Evolutionary conservation across 64 coral and sea anemone species (phyloP).

Genomic region (Porites australiensis): DNA sequence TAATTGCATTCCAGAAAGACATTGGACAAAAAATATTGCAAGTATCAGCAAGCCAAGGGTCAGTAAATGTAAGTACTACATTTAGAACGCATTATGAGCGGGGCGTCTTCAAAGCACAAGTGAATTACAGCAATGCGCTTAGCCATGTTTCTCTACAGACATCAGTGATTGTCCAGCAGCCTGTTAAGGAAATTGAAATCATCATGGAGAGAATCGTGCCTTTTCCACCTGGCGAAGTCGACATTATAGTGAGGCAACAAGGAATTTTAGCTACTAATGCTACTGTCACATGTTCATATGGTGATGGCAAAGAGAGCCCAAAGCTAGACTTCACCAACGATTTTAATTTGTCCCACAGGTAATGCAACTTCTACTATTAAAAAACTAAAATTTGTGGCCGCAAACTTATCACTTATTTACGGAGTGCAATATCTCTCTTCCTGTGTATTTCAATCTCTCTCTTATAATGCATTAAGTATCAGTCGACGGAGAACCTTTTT

Average conservation of each 20-base stretch:
- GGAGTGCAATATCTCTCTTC: too few relatives aligned
- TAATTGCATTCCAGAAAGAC: not conserved
- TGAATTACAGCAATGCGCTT: slow-evolving; percentile 10
- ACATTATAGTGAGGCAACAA: not conserved
- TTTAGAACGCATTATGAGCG: not conserved
- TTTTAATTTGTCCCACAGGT: slow-evolving; percentile 14
- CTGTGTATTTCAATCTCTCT: too few relatives aligned
- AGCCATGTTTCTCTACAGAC: not conserved
- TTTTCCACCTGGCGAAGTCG: slow-evolving; percentile 13
- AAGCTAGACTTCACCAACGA: not conserved
- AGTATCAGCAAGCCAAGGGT: not conserved
- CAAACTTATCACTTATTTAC: too few relatives aligned
- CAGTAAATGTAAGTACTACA: not conserved
- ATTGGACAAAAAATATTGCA: not conserved
- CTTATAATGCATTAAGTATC: too few relatives aligned
- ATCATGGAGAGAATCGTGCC: not conserved
- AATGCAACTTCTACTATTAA: too few relatives aligned
- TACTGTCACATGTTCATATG: not conserved
- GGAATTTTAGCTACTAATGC: not conserved
- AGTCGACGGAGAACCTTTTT: too few relatives aligned
- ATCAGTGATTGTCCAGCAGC: not conserved
- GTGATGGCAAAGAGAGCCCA: not conserved
- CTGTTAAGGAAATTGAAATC: not conserved
- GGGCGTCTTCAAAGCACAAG: not conserved
- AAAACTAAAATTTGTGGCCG: too few relatives aligned